Evolutionary conservation across 2,888 invertebrate genomes (phyloP), one percentile per base, ranked within the genome.

Genomic region (Trachelus tabidus): DNA sequence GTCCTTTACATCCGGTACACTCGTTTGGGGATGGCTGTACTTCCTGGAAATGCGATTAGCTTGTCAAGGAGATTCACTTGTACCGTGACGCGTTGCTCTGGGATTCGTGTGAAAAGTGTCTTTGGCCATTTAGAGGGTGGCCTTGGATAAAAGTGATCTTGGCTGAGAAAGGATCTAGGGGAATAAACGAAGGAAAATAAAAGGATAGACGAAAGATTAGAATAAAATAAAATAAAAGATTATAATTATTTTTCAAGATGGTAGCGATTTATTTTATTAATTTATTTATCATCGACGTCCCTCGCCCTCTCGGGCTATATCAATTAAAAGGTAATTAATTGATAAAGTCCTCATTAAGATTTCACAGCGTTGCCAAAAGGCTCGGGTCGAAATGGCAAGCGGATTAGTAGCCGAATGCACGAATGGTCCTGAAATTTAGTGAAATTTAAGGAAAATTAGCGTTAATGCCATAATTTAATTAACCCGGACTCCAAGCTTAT

Each of bases 321-420:
- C 23, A 23, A 9, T 56, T 56, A 40, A 69, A 73, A 68, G 69
- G 30, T 77, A 77, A 79, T 76, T 75, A 79, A 75, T 74, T 77
- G 73, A 35, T 75, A 40, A 79, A 73, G 77, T 31, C 40, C 73
- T 34, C 73, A 30, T 9, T 69, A 71, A 79, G 75, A 77, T 79
- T 79, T 40, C 12, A 37, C 37, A 3, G 37, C 12, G 12, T 37
- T 40, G 40, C 40, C 40, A 40, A 15, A 6, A 2, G 40, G 40
- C 40, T 40, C 40, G 15, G 35, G 3, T 35, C 35, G 40, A 3
- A 0, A 4, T 12, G 40, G 2, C 6, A 6, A 23, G 23, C 23
- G 2, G 23, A 23, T 56, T 9, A 23, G 2, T 23, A 56, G 1
- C 9, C 6, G 2, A 23, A 2, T 3, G 9, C 23, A 23, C 6